Base-by-base conservation (phyloP, 2,113 vertebrate species). In the Sturnus vulgaris region DNA sequence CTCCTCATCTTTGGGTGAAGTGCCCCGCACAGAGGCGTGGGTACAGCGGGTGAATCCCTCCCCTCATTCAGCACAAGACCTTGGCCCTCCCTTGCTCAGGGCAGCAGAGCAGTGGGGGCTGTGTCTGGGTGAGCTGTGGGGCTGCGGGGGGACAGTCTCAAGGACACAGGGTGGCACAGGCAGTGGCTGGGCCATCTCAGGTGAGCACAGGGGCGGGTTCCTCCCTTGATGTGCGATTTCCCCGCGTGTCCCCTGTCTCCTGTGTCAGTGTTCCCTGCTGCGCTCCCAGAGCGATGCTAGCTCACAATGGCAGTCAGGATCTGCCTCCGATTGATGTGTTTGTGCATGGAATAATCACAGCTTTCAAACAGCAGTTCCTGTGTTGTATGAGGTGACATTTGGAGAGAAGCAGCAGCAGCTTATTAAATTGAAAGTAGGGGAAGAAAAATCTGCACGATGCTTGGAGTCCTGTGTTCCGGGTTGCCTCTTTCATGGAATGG, bases 351-450 rank as follows among this genome's bases (percentile, higher is more conserved):
- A 86, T 96, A 94, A 96, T 97, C 95, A 86, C 92, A 95, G 95
- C 95, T 97, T 96, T 97, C 94, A 95, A 96, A 96, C 93, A 95
- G 88, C 87, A 30, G 52, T 56, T 96, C 87, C 82, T 92, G 90
- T 71, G 76, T 75, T 93, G 90, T 63, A 20, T 19, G 79, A 90
- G 92, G 47, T 96, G 94, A 94, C 95, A 81, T 94, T 94, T 93
- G 95, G 92, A 97, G 76, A 93, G 82, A 56, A 96, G 88, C 79
- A 82, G 93, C 80, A 82, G 89, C 60, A 88, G 93, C 85, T 93
- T 91, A 96, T 92, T 93, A 88, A 70, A 46, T 40, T 60, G 86
- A 75, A 94, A 90, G 76, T 39, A 70, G 76, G 56, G 84, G 70
- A 55, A 56, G 33, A 11, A 37, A 80, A 61, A 90, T 22, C 40